Evolutionary conservation across 2,888 invertebrate genomes (phyloP), one percentile per base, ranked within the genome.

Genomic region (Sphinx pinastri): DNA sequence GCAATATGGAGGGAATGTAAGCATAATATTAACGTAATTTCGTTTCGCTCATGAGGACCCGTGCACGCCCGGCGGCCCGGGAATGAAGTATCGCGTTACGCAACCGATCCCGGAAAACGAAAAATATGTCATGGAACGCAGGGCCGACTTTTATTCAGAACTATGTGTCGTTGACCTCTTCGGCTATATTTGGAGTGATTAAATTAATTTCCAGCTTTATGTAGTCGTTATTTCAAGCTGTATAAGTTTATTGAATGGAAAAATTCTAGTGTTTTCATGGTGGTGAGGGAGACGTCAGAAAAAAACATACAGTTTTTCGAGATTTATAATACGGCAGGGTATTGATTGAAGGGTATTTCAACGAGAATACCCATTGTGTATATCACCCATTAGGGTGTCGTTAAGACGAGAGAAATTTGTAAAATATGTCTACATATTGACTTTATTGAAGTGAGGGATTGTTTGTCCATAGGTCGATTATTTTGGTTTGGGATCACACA

Each of bases 91-190:
- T 59, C 47, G 58, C 25, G 16, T 68, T 68, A 68, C 68, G 47
- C 59, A 68, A 68, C 68, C 59, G 49, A 49, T 68, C 49, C 58
- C 58, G 68, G 51, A 68, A 68, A 68, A 68, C 19, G 49, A 31
- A 31, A 58, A 68, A 51, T 49, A 68, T 49, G 38, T 68, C 51
- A 51, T 68, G 58, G 68, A 51, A 68, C 51, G 59, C 51, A 58
- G 11, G 14, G 59, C 16, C 31, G 51, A 51, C 59, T 49, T 63
- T 49, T 60, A 60, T 47, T 16, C 16, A 47, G 60, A 60, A 12
- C 60, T 16, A 13, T 49, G 63, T 49, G 63, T 63, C 49, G 49
- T 49, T 49, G 63, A 63, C 63, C 63, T 63, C 8, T 63, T 49
- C 63, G 19, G 12, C 16, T 63, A 63, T 49, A 13, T 19, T 25